Percentiles rank a stretch among this genome's conserved stretches.
These are phyloP conservation scores for Sebastes hubbsi DNA, from an alignment of 2,797 vertebrate species.

Conservation along the genomic window DNA sequence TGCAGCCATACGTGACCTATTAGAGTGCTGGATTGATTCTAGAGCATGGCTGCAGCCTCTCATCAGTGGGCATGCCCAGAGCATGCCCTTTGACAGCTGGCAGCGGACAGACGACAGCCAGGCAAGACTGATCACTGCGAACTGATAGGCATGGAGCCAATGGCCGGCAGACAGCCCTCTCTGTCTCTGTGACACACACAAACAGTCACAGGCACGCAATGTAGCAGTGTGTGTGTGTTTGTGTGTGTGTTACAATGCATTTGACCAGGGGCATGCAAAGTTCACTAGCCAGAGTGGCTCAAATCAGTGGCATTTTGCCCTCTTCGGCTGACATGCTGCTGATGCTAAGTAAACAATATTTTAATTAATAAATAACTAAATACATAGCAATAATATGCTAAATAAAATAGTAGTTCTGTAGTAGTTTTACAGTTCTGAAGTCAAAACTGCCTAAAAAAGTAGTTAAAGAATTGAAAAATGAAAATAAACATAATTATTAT, in stretches of 20 bases:
- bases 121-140: conserved; percentile 78
- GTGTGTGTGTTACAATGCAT: neutral
- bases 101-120: conserved; percentile 70
- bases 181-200: conserved; percentile 42
- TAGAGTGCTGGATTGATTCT: conserved; percentile 83
- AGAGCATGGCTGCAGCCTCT: conserved; percentile 78
- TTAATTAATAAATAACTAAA: neutral
- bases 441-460: neutral
- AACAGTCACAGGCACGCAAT: neutral
- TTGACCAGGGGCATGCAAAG: neutral
- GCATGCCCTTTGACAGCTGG: conserved; percentile 81
- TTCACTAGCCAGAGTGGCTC: neutral
- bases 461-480: neutral
- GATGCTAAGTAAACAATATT: neutral
- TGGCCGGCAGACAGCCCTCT: conserved; percentile 62
- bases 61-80: conserved; percentile 78
- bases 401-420: neutral
- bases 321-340: neutral
- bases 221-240: neutral
- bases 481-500: neutral
- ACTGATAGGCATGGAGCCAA: conserved; percentile 78
- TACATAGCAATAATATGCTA: neutral
- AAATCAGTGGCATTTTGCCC: neutral
- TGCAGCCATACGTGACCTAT: conserved; percentile 85
- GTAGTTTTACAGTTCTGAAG: neutral